Base-by-base conservation (phyloP, 2,113 vertebrate species). In the Sterna hirundo region DNA sequence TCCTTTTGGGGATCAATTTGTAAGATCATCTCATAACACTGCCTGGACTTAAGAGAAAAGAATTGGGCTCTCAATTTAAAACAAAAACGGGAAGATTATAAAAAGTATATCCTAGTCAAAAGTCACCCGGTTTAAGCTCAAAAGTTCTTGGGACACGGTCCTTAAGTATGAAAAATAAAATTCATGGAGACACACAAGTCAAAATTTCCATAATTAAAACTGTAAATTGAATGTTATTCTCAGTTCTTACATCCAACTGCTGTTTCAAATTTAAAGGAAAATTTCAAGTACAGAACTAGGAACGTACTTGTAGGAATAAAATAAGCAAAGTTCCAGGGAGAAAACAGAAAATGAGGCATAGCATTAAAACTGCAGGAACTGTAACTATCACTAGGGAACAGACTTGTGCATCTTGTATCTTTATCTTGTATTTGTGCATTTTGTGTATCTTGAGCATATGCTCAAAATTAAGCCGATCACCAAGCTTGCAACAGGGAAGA, bases 1-100 rank as follows among this genome's bases (percentile, higher is more conserved):
- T 97, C 90, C 86, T 97, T 97, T 3, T 51, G 95, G 64, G 98
- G 97, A 38, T 97, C 97, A 6, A 96, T 69, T 78, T 97, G 77
- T 83, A 95, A 93, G 55, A 98, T 98, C 96, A 97, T 97, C 97
- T 97, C 90, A 15, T 98, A 98, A 85, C 98, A 97, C 13, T 97
- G 95, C 94, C 95, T 97, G 78, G 97, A 76, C 98, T 98, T 16
- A 4, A 84, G 88, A 75, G 55, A 88, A 38, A 46, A 88, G 55
- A 55, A 57, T 86, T 3, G 8, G 38, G 52, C 32, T 90, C 86
- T 74, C 54, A 75, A 2, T 12, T 49, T 5, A 14, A 38, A 54
- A 42, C 9, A 38, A 8, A 19, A 11, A 64, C 2, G 18, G 82
- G 70, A 20, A 49, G 6, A 8, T 19, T 12, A 1, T 15, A 34